Base-by-base conservation (phyloP, 2,797 vertebrate genomes). In the Apodemus agrarius region DNA sequence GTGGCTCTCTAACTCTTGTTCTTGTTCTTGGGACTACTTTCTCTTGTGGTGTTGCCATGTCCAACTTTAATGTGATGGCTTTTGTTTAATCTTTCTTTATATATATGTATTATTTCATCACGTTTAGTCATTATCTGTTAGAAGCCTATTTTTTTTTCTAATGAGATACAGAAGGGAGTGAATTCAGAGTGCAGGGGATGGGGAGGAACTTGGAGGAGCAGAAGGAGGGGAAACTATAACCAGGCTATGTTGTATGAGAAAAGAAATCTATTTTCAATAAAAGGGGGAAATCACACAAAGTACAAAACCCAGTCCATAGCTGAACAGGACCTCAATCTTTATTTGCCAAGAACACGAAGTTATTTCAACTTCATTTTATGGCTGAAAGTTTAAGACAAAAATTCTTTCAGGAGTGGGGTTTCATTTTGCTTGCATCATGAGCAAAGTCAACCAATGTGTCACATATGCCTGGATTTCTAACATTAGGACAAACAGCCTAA, bases 321-420 rank as follows among this genome's bases (percentile, higher is more conserved):
- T 95, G 86, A 85, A 67, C n/a, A 93, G 57, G 72, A 93, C 37
- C 57, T 90, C 88, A 90, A 65, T 94, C 84, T 95, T 96, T 54
- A 95, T 93, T 90, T 97, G 92, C 81, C 89, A 95, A 96, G 72
- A 97, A 92, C 29, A 87, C 54, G 61, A 96, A 93, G n/a, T 57
- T 90, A 93, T 74, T 92, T 97, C 94, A 95, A 85, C 37, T 61
- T 87, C 83, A 92, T 90, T 96, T 96, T 97, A 95, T 92, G 88
- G n/a, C 57, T 94, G 37, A 16, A 84, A 61, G 83, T 90, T 96
- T 96, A 90, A 96, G 52, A 52, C 86, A 49, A 93, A 96, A 96
- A 96, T 97, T 79, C 92, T 65, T 94, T 94, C n/a, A 90, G 88
- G 96, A 92, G 54, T 82, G 95, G 85, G 91, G 94, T 96, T 96